These are phyloP conservation scores for Episyrphus balteatus DNA, from an alignment of 1,140 invertebrate species.

Conservation along the genomic window DNA sequence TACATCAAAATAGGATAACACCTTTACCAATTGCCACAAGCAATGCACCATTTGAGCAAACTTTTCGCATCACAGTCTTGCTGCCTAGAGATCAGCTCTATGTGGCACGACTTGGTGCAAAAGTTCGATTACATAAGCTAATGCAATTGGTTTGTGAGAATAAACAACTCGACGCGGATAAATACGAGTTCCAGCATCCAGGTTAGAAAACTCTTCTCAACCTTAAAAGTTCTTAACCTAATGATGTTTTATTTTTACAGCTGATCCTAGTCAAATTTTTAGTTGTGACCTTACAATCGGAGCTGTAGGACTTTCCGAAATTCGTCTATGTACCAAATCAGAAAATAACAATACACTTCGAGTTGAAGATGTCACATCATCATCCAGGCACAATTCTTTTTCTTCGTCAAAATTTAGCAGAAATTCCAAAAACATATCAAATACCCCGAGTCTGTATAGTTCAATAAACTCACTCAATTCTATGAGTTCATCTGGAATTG, in stretches of 20 bases:
- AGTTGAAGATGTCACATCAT: constrained; percentile 26
- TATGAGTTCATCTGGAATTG: constrained; percentile 34
- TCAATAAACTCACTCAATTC: constrained; percentile 35
- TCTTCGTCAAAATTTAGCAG: constrained; percentile 36
- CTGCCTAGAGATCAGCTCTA: constrained; percentile 73
- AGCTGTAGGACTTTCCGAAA: constrained; percentile 32
- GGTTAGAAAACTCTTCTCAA: constrained; percentile 37
- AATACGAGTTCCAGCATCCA: constrained; percentile 71
- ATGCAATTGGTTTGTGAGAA: constrained; percentile 69
- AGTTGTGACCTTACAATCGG: constrained; percentile 34
- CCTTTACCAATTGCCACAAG: constrained; percentile 31
- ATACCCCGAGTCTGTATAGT: constrained; percentile 34
- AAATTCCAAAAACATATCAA: constrained; percentile 31
- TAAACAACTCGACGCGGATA: constrained; percentile 60
- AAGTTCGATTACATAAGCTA: constrained; percentile 51
- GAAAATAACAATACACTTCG: constrained; percentile 33
- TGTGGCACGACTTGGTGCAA: constrained; percentile 41
- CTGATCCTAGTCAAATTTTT: constrained; percentile 35
- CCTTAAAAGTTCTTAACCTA: not conserved
- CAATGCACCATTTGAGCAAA: constrained; percentile 36
- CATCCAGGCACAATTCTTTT: constrained; percentile 24
- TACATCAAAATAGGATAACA: constrained; percentile 35
- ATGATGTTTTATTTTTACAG: constrained; percentile 8
- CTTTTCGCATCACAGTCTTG: constrained; percentile 49
- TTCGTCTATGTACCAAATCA: constrained; percentile 31